A percentile compares a stretch with the other conserved stretches of the same genome.
Conservation (phyloP, 1,140 invertebrate genomes). For the Coptotermes formosanus region DNA sequence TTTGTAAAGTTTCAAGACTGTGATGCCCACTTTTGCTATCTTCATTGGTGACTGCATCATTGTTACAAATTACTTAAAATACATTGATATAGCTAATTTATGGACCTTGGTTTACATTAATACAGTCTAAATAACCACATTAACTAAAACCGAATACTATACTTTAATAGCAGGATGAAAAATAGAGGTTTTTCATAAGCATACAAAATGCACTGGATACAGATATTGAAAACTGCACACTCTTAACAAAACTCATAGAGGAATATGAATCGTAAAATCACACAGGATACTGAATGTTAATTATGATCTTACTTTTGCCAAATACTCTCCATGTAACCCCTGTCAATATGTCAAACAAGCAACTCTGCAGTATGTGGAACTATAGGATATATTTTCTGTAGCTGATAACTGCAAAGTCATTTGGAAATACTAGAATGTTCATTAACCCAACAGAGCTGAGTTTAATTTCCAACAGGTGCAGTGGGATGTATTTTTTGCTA, state of each 20-base stretch:
- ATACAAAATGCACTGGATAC: not conserved
- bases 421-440: too few species aligned
- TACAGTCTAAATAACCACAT: not conserved
- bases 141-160: not conserved
- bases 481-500: too few species aligned
- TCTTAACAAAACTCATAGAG: not conserved
- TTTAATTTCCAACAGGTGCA: too few species aligned
- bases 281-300: not conserved
- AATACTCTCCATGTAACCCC: too few species aligned
- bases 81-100: not conserved
- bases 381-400: too few species aligned
- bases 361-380: too few species aligned
- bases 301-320: too few species aligned
- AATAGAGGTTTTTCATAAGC: not conserved
- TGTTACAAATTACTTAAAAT: not conserved
- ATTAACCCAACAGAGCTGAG: too few species aligned
- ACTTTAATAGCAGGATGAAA: not conserved
- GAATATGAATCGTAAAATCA: not conserved
- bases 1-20: not conserved
- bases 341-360: too few species aligned
- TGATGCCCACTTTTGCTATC: slow-evolving; percentile 7
- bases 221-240: not conserved
- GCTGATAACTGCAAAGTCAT: too few species aligned
- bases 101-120: not conserved
- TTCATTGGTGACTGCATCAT: not conserved